Conservation (phyloP, 2,888 invertebrate species). For the Notocelia uddmanniana region DNA sequence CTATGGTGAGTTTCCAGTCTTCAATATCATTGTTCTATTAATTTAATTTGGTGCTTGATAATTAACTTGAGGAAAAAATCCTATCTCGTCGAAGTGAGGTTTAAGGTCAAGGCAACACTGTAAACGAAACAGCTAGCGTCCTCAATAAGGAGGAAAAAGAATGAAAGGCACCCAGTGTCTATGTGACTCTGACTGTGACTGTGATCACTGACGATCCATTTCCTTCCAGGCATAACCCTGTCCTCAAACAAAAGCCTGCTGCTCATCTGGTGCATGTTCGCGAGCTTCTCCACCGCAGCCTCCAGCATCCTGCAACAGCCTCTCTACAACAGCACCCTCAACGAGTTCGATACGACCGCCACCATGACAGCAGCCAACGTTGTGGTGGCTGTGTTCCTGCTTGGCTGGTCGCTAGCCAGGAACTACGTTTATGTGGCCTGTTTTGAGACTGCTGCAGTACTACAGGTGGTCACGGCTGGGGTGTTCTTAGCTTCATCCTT, state of each 20-base stretch:
- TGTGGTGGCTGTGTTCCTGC: slow-evolving; percentile 69
- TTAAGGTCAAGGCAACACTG: too few species aligned
- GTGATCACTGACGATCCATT: too few species aligned
- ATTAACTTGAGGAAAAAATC: too few species aligned
- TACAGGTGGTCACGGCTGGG: slow-evolving; percentile 70
- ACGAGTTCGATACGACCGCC: slow-evolving; percentile 79
- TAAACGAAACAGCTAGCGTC: too few species aligned
- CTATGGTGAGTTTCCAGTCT: slow-evolving; percentile 75
- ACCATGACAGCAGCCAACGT: slow-evolving; percentile 76
- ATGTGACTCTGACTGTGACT: too few species aligned
- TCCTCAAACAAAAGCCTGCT: slow-evolving; percentile 70
- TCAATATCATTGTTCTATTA: too few species aligned
- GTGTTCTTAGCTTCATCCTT: slow-evolving; percentile 74
- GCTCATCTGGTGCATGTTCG: slow-evolving; percentile 77
- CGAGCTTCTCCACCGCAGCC: slow-evolving; percentile 74
- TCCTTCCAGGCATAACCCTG: slow-evolving; percentile 71
- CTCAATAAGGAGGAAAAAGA: too few species aligned
- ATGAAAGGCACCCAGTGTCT: too few species aligned
- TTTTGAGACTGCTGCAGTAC: slow-evolving; percentile 71
- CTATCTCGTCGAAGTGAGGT: too few species aligned
- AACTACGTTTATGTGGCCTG: slow-evolving; percentile 75
- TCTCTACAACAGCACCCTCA: slow-evolving; percentile 73
- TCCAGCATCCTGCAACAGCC: slow-evolving; percentile 75
- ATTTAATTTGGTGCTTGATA: too few species aligned
- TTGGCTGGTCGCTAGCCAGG: slow-evolving; percentile 69